Percentiles rank a stretch among this genome's conserved stretches.
Conservation (phyloP, 2,113 vertebrate species). For the Leptobrachium ailaonicum region DNA sequence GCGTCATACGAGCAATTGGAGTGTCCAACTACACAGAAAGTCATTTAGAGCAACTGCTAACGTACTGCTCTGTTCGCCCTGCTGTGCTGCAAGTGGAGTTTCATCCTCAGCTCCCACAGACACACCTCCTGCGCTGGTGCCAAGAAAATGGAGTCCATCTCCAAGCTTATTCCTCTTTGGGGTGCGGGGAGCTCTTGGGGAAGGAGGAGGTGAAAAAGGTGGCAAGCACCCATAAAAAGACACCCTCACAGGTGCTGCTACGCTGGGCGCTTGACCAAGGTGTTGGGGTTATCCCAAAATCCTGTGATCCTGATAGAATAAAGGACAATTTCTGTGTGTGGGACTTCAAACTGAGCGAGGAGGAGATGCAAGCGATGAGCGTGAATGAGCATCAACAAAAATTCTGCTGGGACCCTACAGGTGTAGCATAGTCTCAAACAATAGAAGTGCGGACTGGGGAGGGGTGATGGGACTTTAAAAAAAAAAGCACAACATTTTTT, state of each 20-base stretch:
- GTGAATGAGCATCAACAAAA: slow-evolving; percentile 66
- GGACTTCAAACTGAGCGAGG: slow-evolving; percentile 66
- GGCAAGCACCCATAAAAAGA: slow-evolving; percentile 58
- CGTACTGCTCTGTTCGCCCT: slow-evolving; percentile 65
- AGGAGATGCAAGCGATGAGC: slow-evolving; percentile 66
- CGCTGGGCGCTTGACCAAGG: slow-evolving; percentile 77
- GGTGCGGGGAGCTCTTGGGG: slow-evolving; percentile 65
- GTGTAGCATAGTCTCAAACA: slow-evolving; percentile 58
- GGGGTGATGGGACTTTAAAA: too few species aligned
- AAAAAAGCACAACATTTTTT: too few species aligned
- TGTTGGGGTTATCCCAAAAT: slow-evolving; percentile 75
- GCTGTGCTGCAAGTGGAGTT: slow-evolving; percentile 76
- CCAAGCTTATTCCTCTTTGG: slow-evolving; percentile 78
- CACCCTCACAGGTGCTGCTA: slow-evolving; percentile 74
- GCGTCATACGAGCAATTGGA: slow-evolving; percentile 74
- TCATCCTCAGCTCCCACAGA: slow-evolving; percentile 73
- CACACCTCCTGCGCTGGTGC: slow-evolving; percentile 67
- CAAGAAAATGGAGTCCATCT: slow-evolving; percentile 67
- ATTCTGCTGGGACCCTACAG: slow-evolving; percentile 76
- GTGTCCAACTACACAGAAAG: slow-evolving; percentile 78
- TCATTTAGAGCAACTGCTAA: slow-evolving; percentile 70
- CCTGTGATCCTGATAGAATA: slow-evolving; percentile 64
- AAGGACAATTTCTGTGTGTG: slow-evolving; percentile 67
- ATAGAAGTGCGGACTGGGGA: too few species aligned
- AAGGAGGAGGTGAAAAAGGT: slow-evolving; percentile 64